phyloP scores from a whole-genome alignment of 2,888 invertebrate species.

The Caenorhabditis wallacei region DNA sequence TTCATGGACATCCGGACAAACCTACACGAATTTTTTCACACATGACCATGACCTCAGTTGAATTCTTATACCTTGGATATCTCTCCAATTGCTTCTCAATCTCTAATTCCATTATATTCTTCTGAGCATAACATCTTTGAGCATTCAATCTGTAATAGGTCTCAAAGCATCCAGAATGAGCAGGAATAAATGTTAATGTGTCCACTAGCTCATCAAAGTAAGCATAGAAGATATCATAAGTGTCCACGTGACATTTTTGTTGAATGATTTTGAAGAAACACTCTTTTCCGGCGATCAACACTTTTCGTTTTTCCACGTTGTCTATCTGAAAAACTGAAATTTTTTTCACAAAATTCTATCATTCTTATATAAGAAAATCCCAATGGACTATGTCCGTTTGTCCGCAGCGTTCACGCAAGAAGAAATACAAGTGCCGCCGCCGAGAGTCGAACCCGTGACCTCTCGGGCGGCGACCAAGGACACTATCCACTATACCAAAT shows the following conservation, averaged over 20 bases:
- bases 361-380: too few relatives aligned
- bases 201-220: conserved; percentile 26
- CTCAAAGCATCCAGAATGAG: conserved; percentile 29
- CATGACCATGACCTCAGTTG: conserved; percentile 11
- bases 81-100: conserved; percentile 26
- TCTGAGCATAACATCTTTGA: conserved; percentile 25
- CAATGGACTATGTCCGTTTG: too few relatives aligned
- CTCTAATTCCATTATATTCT: conserved; percentile 16
- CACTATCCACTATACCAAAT: too few relatives aligned
- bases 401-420: too few relatives aligned
- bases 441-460: too few relatives aligned
- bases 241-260: conserved; percentile 19
- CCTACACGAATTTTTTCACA: conserved; percentile 9
- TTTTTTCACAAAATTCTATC: too few relatives aligned
- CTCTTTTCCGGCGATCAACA: conserved; percentile 25
- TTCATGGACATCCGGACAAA: background rate
- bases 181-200: conserved; percentile 27
- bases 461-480: too few relatives aligned
- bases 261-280: conserved; percentile 19
- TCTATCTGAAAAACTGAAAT: conserved; percentile 35
- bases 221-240: background rate
- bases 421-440: too few relatives aligned
- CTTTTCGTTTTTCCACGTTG: conserved; percentile 8
- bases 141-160: conserved; percentile 29
- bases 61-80: conserved; percentile 1